Conservation (phyloP, 2,797 vertebrate species). For the Helostoma temminkii region DNA sequence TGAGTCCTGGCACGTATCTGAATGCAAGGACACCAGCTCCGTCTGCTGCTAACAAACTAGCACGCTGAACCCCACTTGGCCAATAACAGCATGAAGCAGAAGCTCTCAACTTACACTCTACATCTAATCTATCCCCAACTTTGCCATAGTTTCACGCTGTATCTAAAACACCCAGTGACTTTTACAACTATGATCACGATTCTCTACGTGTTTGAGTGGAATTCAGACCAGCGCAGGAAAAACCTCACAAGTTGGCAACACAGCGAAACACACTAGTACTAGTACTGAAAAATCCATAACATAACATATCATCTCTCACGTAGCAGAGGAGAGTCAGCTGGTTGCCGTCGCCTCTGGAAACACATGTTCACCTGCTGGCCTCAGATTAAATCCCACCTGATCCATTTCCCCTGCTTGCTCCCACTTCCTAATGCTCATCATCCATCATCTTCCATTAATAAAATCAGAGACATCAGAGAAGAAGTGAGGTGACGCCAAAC, state of each 20-base stretch:
- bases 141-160: conserved; percentile 27
- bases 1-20: conserved; percentile 27
- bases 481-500: not conserved
- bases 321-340: conserved; percentile 12
- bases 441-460: conserved; percentile 12
- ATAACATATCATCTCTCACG: conserved; percentile 39
- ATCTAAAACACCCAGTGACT: conserved; percentile 5
- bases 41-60: conserved; percentile 38
- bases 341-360: conserved; percentile 22
- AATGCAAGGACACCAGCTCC: conserved; percentile 42
- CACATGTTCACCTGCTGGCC: conserved; percentile 32
- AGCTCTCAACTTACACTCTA: not conserved
- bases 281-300: conserved; percentile 19
- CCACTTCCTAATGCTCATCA: conserved; percentile 2
- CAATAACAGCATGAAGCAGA: conserved; percentile 42
- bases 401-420: not conserved
- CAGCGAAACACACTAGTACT: not conserved
- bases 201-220: not conserved
- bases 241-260: not conserved
- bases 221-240: not conserved
- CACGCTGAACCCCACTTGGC: conserved; percentile 47
- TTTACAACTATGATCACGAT: not conserved
- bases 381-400: conserved; percentile 35
- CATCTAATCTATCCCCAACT: conserved; percentile 39
- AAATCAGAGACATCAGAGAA: conserved; percentile 1